Evolutionary conservation across 2,797 vertebrate genomes (phyloP), one percentile per base, ranked within the genome.

Genomic region (Harpagifer antarcticus): DNA sequence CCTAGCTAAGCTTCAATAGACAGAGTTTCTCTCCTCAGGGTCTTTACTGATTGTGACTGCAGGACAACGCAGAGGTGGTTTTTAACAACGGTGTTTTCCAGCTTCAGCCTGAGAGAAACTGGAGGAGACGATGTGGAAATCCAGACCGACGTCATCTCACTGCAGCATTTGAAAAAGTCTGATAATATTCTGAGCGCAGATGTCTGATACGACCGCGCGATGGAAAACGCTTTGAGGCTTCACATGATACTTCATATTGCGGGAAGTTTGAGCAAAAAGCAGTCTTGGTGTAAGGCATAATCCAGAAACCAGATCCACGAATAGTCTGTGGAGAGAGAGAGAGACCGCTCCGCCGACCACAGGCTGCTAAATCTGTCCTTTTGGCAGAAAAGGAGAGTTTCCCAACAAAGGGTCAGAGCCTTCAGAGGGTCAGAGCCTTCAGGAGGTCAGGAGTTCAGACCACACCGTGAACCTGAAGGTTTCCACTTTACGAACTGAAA

Each of bases 291-390:
- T 79, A 71, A 86, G 88, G 72, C 79, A 66, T 81, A 57, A 70
- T 74, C 78, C 86, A 87, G 55, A 76, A 89, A 73, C 37, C 52
- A 76, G 72, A 53, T 78, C 74, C 82, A 77, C 37, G 72, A 83
- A 83, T 63, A 82, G 87, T 67, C 70, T 70, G 76, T 42, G 78
- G 78, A 16, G 66, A 58, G 66, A 17, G 71, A 17, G 56, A 50
- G 63, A 59, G 60, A 1, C 43, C n/a, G 44, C 64, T 78, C 64
- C 37, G 40, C 65, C 16, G 55, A 56, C 74, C 67, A 17, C 74
- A 52, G 8, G 65, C 59, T 79, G 72, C 79, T 69, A 56, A 53
- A 68, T 27, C 70, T 66, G 57, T 83, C 72, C 45, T 27, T 72
- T 74, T 78, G 69, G 77, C 79, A 43, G 62, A 13, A 31, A 83